A percentile compares a stretch with the other conserved stretches of the same genome.
These are phyloP conservation scores for Australoheros scitulus DNA, from an alignment of 2,113 vertebrate species.

Conservation along the genomic window DNA sequence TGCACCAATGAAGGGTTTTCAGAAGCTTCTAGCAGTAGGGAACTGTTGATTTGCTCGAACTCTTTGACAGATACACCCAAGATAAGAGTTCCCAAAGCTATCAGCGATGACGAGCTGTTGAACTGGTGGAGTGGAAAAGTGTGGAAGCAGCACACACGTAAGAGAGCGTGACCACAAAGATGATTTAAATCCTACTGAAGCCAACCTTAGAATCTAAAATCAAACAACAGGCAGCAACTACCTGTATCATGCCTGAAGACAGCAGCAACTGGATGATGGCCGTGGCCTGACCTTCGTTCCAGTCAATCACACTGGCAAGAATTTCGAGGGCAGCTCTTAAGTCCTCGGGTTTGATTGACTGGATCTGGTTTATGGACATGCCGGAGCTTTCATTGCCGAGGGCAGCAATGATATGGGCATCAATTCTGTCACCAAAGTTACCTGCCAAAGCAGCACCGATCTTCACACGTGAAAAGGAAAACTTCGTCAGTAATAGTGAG, in stretches of 20 bases:
- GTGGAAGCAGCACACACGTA: not conserved
- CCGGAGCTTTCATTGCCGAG: conserved; percentile 62
- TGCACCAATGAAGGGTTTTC: conserved; percentile 38
- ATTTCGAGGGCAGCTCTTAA: conserved; percentile 12
- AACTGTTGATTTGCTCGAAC: conserved; percentile 16
- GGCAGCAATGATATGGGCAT: not conserved
- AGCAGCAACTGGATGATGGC: conserved; percentile 60
- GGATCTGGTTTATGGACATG: conserved; percentile 66
- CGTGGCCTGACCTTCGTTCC: conserved; percentile 72
- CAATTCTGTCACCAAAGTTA: conserved; percentile 53
- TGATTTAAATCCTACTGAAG: not conserved
- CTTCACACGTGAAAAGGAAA: conserved; percentile 38
- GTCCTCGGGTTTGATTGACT: not conserved
- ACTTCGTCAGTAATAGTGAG: not conserved
- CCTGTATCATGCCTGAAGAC: conserved; percentile 55
- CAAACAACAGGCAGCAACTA: conserved; percentile 18
- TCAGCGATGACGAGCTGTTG: not conserved
- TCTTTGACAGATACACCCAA: conserved; percentile 53
- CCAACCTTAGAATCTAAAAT: not conserved
- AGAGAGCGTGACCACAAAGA: not conserved
- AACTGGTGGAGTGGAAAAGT: conserved; percentile 54
- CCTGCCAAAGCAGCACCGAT: conserved; percentile 65
- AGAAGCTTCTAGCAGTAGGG: conserved; percentile 37
- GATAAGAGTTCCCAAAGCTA: conserved; percentile 70
- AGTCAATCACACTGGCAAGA: conserved; percentile 56